Conservation (phyloP, 2,888 invertebrate species). For the Phyllotreta cruciferae region DNA sequence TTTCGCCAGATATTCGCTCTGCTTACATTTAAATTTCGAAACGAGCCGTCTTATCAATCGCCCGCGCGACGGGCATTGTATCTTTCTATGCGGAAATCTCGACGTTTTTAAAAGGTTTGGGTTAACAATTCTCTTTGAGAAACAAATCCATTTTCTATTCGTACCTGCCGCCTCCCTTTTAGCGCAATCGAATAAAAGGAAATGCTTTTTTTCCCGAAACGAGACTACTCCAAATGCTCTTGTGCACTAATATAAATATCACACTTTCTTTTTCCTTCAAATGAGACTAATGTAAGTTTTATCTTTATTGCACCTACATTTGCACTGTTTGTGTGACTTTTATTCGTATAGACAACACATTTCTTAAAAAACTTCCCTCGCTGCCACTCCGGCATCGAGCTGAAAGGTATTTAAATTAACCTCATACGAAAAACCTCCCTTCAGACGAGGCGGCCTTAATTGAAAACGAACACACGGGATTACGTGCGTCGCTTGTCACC, state of each 20-base stretch:
- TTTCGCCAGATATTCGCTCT: background rate
- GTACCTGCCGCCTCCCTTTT: background rate
- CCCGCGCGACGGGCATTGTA: background rate
- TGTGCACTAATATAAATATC: too few species aligned
- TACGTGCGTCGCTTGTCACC: constrained; percentile 21
- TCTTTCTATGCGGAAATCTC: constrained; percentile 7
- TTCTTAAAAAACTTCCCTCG: too few species aligned
- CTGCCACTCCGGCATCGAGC: background rate
- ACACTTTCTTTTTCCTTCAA: too few species aligned
- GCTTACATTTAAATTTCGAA: constrained; percentile 1
- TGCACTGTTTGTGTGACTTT: too few species aligned
- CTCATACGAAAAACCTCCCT: background rate
- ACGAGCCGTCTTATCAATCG: constrained; percentile 1
- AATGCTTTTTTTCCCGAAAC: background rate
- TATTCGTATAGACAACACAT: too few species aligned
- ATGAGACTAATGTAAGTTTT: too few species aligned
- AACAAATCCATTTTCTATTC: constrained; percentile 4
- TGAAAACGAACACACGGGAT: constrained; percentile 23
- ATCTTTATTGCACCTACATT: too few species aligned
- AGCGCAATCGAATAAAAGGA: constrained; percentile 2
- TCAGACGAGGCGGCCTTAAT: constrained; percentile 6
- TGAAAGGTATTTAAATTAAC: constrained; percentile 8
- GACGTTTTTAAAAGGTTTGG: constrained; percentile 4
- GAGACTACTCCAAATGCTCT: too few species aligned
- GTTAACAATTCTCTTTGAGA: constrained; percentile 9